Evolutionary conservation across 1,140 invertebrate genomes (phyloP).

Genomic region (Ruditapes philippinarum): DNA sequence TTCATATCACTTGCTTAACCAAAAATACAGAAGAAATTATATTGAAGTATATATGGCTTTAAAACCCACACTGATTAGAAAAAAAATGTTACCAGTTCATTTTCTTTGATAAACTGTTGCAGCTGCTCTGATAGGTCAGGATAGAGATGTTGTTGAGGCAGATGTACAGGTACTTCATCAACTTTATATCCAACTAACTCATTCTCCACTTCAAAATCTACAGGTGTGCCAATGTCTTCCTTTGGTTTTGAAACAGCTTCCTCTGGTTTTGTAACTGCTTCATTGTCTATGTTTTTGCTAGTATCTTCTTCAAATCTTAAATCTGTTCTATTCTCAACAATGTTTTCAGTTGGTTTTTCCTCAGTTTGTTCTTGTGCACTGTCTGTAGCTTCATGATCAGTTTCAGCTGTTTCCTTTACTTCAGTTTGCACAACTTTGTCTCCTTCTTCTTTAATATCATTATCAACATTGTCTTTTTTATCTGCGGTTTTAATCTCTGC

Average conservation of each 20-base stretch:
- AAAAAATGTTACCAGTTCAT: slow-evolving; percentile 40
- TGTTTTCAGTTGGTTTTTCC: neutral
- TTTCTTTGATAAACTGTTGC: slow-evolving; percentile 33
- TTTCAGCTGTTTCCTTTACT: neutral
- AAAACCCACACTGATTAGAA: too few relatives aligned
- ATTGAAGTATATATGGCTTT: too few relatives aligned
- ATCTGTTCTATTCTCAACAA: neutral
- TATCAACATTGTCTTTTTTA: too few relatives aligned
- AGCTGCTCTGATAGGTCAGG: slow-evolving; percentile 40
- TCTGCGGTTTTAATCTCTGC: neutral
- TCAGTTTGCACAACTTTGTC: neutral
- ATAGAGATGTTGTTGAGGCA: neutral
- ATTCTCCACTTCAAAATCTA: neutral
- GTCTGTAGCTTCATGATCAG: neutral
- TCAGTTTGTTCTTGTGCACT: neutral
- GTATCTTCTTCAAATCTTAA: neutral
- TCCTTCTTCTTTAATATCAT: neutral
- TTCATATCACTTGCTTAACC: too few relatives aligned
- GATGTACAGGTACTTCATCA: neutral
- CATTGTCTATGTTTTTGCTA: neutral
- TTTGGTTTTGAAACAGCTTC: neutral
- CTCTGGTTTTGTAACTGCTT: too few relatives aligned
- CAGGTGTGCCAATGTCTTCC: neutral
- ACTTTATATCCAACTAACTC: neutral
- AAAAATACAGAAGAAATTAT: too few relatives aligned